Percentiles rank a stretch among this genome's conserved stretches.
Conservation (phyloP, 2,888 invertebrate species). For the Troilus luridus region DNA sequence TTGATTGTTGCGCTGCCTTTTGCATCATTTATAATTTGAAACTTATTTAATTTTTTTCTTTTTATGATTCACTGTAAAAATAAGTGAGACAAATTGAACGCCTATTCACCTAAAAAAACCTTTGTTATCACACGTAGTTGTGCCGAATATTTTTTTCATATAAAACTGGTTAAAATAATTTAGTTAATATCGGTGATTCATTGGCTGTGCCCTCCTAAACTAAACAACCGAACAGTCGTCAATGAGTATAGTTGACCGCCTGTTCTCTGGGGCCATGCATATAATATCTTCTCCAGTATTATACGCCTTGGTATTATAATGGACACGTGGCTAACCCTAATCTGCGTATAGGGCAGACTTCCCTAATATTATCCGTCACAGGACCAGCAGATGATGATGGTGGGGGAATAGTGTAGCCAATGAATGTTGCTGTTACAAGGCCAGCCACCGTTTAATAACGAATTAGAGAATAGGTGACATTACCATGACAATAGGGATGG, state of each 20-base stretch:
- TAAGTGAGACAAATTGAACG: no score
- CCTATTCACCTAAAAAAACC: no score
- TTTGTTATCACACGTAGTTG: no score
- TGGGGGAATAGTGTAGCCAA: background rate
- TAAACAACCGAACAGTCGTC: background rate
- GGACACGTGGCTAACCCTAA: background rate
- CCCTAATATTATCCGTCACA: background rate
- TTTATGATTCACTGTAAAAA: no score
- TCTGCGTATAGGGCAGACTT: background rate
- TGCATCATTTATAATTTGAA: no score
- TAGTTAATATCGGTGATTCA: no score
- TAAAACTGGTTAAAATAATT: no score
- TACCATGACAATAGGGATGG: background rate
- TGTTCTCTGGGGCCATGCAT: background rate
- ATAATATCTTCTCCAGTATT: background rate
- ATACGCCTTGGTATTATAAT: background rate
- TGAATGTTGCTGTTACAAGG: background rate
- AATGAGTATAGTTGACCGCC: background rate
- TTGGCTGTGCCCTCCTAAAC: background rate
- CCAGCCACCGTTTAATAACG: background rate
- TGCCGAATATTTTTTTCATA: no score
- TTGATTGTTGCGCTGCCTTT: no score
- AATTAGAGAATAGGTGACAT: background rate
- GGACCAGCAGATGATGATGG: slow-evolving; percentile 9
- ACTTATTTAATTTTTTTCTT: no score